These are phyloP conservation scores for Leuciscus waleckii DNA, from an alignment of 2,797 vertebrate genomes.

Conservation along the genomic window DNA sequence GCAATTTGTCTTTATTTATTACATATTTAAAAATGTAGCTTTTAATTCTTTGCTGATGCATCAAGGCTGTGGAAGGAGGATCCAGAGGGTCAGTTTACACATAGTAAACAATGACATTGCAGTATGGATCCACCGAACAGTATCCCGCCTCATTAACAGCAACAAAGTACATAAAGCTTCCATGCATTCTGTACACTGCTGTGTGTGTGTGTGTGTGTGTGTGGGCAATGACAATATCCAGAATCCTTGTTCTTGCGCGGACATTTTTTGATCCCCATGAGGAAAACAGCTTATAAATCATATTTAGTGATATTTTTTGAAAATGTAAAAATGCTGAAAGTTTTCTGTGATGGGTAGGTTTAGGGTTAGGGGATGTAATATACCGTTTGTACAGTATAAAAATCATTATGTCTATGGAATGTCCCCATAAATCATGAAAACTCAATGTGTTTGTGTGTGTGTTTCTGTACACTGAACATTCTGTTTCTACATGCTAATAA, in stretches of 20 bases:
- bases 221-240: no score
- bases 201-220: background rate
- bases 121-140: conserved; percentile 17
- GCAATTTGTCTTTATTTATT: conserved; percentile 22
- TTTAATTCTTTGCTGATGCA: conserved; percentile 14
- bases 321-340: no score
- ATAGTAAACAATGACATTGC: conserved; percentile 28
- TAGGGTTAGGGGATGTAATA: no score
- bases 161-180: background rate
- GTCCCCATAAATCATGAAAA: no score
- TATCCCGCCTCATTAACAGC: conserved; percentile 37
- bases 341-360: no score
- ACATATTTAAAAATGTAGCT: background rate
- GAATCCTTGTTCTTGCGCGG: no score
- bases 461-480: background rate
- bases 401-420: no score
- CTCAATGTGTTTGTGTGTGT: background rate
- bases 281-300: no score
- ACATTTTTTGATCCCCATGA: no score
- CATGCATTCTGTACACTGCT: background rate
- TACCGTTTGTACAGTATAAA: no score
- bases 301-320: no score
- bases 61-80: conserved; percentile 5
- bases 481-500: background rate
- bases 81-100: conserved; percentile 26